Conservation (phyloP, 2,888 invertebrate genomes). For the Ctenicera cuprea region DNA sequence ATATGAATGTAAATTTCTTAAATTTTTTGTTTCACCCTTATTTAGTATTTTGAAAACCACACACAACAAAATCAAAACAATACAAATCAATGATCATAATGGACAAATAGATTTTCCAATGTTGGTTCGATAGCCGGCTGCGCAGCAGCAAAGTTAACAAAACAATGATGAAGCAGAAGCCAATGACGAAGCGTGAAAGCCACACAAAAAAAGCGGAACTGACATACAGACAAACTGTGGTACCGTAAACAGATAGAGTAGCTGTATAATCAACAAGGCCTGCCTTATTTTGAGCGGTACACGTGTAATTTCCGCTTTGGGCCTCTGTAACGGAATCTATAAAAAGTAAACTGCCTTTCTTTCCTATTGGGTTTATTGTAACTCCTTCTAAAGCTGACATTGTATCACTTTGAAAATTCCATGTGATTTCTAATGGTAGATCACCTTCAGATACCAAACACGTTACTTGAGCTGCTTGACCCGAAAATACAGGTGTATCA, state of each 20-base stretch:
- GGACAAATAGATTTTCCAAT: neutral
- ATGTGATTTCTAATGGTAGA: slow-evolving; percentile 74
- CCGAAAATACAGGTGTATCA: slow-evolving; percentile 83
- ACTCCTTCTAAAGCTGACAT: slow-evolving; percentile 67
- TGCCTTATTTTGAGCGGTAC: slow-evolving; percentile 69
- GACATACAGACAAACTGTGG: slow-evolving; percentile 62
- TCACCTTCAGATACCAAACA: slow-evolving; percentile 80
- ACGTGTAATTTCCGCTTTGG: slow-evolving; percentile 71
- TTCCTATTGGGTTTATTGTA: slow-evolving; percentile 71
- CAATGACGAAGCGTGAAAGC: slow-evolving; percentile 35
- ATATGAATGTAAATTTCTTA: neutral
- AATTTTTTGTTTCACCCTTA: neutral
- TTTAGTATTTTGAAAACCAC: neutral
- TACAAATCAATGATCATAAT: neutral
- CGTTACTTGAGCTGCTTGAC: slow-evolving; percentile 86
- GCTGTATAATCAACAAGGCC: slow-evolving; percentile 69
- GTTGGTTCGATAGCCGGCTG: neutral
- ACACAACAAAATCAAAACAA: neutral
- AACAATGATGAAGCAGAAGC: slow-evolving; percentile 34
- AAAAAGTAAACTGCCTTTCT: slow-evolving; percentile 71
- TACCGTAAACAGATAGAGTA: slow-evolving; percentile 70
- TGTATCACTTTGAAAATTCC: slow-evolving; percentile 74
- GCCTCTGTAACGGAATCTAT: slow-evolving; percentile 69
- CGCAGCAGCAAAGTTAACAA: neutral
- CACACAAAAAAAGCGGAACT: slow-evolving; percentile 61